Conservation (phyloP, 2,888 invertebrate genomes). For the Callyntrura guangdongensis region DNA sequence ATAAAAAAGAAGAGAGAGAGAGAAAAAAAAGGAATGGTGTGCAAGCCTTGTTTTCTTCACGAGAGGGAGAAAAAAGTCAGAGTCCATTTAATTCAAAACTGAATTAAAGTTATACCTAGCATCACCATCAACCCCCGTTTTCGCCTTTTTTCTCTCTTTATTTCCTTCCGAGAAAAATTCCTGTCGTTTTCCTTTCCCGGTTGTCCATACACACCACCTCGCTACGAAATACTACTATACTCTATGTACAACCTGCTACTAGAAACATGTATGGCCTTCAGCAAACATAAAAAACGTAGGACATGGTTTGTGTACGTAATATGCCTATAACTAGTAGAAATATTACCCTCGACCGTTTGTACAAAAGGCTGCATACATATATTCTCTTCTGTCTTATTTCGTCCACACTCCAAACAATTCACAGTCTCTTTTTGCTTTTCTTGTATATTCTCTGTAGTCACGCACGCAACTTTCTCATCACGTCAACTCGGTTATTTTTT, state of each 20-base stretch:
- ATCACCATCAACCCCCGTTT: slow-evolving; percentile 49
- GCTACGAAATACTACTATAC: neutral
- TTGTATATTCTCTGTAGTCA: slow-evolving; percentile 63
- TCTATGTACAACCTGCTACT: neutral
- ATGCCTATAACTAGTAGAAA: neutral
- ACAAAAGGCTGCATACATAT: neutral
- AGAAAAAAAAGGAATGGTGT: slow-evolving; percentile 45
- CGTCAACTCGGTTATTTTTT: slow-evolving; percentile 70
- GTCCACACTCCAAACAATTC: slow-evolving; percentile 53
- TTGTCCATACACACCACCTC: slow-evolving; percentile 44
- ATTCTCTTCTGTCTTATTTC: slow-evolving; percentile 59
- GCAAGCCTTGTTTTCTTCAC: slow-evolving; percentile 30
- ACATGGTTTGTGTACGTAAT: neutral
- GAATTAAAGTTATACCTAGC: slow-evolving; percentile 72
- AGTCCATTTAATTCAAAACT: slow-evolving; percentile 79
- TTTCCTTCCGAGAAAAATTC: slow-evolving; percentile 75
- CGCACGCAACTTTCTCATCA: slow-evolving; percentile 84
- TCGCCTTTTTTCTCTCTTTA: slow-evolving; percentile 62
- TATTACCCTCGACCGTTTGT: neutral
- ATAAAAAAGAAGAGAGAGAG: slow-evolving; percentile 20
- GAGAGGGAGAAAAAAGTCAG: slow-evolving; percentile 27
- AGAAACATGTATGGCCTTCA: slow-evolving; percentile 66
- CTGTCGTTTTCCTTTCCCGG: slow-evolving; percentile 47
- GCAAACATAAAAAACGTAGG: slow-evolving; percentile 63
- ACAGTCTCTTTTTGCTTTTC: neutral